Evolutionary conservation across 2,888 invertebrate genomes (phyloP).

Genomic region (Frankliniella intonsa): DNA sequence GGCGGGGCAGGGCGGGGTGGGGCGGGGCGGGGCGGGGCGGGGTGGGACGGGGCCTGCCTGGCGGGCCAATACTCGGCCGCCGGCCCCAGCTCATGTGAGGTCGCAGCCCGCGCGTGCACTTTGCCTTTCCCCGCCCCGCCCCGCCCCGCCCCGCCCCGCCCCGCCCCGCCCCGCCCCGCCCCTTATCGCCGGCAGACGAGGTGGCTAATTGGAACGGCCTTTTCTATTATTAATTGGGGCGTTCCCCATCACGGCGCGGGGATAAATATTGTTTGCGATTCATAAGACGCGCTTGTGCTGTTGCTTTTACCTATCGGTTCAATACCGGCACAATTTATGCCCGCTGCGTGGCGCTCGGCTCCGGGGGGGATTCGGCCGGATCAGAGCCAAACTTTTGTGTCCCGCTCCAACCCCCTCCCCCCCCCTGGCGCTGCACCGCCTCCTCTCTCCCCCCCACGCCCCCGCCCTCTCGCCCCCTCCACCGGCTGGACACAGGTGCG

Average conservation of each 20-base stretch:
- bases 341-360: neutral
- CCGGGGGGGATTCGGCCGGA: slow-evolving; percentile 5
- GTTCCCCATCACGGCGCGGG: too few relatives aligned
- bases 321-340: slow-evolving; percentile 2
- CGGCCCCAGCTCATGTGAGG: too few relatives aligned
- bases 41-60: too few relatives aligned
- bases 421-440: slow-evolving; percentile 36
- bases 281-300: neutral
- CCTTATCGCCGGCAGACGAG: too few relatives aligned
- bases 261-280: too few relatives aligned
- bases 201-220: too few relatives aligned
- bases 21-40: neutral
- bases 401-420: slow-evolving; percentile 41
- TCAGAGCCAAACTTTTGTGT: slow-evolving; percentile 29
- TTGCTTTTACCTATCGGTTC: neutral
- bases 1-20: neutral
- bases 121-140: too few relatives aligned
- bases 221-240: too few relatives aligned
- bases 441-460: slow-evolving; percentile 30
- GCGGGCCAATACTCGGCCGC: too few relatives aligned
- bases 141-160: too few relatives aligned
- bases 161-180: too few relatives aligned
- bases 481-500: slow-evolving; percentile 33
- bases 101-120: too few relatives aligned
- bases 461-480: slow-evolving; percentile 33